phyloP scores from a whole-genome alignment of 1,140 invertebrate genomes.

The Charaxes varanes region DNA sequence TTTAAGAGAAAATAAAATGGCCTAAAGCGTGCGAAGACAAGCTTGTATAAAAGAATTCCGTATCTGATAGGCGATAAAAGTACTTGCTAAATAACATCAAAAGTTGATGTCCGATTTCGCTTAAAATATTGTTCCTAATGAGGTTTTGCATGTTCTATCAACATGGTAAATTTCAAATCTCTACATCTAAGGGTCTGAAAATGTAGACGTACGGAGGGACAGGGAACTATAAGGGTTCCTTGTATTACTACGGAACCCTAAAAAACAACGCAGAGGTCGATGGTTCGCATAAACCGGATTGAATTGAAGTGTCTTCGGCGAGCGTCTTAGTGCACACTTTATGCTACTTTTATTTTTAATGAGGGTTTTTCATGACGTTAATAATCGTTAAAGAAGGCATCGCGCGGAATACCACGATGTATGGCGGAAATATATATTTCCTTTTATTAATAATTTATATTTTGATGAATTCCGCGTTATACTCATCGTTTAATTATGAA shows the following conservation, averaged over 20 bases:
- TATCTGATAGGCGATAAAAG: too few species aligned
- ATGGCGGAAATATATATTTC: conserved; percentile 11
- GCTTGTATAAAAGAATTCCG: too few species aligned
- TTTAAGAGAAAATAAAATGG: conserved; percentile 65
- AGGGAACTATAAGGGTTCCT: too few species aligned
- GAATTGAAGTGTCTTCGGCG: conserved; percentile 40
- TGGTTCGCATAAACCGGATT: conserved; percentile 53
- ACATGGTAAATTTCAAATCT: too few species aligned
- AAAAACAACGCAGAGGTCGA: conserved; percentile 44
- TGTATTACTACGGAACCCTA: too few species aligned
- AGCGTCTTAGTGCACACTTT: conserved; percentile 49
- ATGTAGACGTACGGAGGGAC: too few species aligned
- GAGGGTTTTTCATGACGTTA: conserved; percentile 46
- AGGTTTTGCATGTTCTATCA: too few species aligned
- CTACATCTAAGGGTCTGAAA: too few species aligned
- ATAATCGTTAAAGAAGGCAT: conserved; percentile 26
- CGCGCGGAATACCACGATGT: conserved; percentile 7
- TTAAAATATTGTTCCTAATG: too few species aligned
- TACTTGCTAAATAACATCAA: too few species aligned
- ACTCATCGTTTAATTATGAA: background rate
- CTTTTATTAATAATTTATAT: background rate
- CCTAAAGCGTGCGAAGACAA: too few species aligned
- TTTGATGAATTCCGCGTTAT: conserved; percentile 2
- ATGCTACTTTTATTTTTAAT: conserved; percentile 63
- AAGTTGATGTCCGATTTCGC: too few species aligned